Conservation (phyloP, 2,113 vertebrate species). For the Ptilorrhoa leucosticta region DNA sequence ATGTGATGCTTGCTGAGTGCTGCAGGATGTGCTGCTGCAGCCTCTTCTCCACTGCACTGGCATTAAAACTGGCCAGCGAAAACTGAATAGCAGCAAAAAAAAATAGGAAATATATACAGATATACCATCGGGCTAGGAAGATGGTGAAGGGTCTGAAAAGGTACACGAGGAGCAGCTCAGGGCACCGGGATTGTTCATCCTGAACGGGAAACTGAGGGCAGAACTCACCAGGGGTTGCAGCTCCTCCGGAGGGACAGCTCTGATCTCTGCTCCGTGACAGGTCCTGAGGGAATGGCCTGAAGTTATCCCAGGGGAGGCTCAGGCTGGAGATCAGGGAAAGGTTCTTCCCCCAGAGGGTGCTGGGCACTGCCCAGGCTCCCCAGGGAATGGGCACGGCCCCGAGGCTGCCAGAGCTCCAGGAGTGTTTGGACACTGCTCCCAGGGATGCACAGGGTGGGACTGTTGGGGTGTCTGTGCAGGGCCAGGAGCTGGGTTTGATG, state of each 20-base stretch:
- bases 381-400: background rate
- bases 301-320: background rate
- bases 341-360: background rate
- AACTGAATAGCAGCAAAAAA: background rate
- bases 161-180: background rate
- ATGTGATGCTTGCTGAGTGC: background rate
- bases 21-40: background rate
- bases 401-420: background rate
- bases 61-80: background rate
- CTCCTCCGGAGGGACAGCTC: background rate
- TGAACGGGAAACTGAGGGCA: background rate
- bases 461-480: background rate
- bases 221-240: background rate
- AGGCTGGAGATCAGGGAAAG: background rate
- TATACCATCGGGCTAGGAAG: background rate
- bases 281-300: background rate
- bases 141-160: background rate
- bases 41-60: too few species aligned
- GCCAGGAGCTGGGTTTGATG: rapidly evolving
- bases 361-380: background rate
- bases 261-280: background rate
- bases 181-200: background rate
- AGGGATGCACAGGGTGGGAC: background rate
- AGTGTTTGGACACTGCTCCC: background rate
- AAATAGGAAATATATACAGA: background rate